These are phyloP conservation scores for Drosophila cognata DNA, from an alignment of 2,888 invertebrate species.

Conservation along the genomic window DNA sequence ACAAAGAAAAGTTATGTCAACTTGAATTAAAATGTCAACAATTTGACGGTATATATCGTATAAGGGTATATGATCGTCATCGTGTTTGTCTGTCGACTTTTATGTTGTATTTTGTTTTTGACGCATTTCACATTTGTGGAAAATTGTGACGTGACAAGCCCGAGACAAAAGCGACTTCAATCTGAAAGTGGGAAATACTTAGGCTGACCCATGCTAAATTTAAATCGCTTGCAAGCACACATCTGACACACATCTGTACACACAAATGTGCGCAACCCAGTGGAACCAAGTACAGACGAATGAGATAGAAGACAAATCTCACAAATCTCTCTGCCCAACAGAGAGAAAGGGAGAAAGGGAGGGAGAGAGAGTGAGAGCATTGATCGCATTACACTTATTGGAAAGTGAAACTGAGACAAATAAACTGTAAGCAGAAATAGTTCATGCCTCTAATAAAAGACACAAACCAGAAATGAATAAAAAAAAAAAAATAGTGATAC, in stretches of 20 bases:
- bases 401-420: constrained; percentile 27
- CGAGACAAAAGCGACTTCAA: constrained; percentile 5
- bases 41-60: neutral
- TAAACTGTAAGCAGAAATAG: neutral
- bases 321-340: neutral
- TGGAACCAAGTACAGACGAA: neutral
- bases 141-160: constrained; percentile 8
- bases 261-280: neutral
- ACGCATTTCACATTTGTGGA: neutral
- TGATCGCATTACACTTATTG: constrained; percentile 2
- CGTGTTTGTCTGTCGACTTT: neutral
- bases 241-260: neutral
- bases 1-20: neutral
- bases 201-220: constrained; percentile 8
- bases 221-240: neutral
- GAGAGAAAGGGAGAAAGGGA: neutral
- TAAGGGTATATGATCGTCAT: neutral
- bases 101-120: neutral
- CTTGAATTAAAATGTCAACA: neutral
- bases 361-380: neutral
- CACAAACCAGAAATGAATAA: neutral
- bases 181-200: constrained; percentile 9
- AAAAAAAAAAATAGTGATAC: neutral
- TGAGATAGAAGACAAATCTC: neutral
- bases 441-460: neutral